Base-by-base conservation (phyloP, 2,888 invertebrate species). In the Steromphala cineraria region DNA sequence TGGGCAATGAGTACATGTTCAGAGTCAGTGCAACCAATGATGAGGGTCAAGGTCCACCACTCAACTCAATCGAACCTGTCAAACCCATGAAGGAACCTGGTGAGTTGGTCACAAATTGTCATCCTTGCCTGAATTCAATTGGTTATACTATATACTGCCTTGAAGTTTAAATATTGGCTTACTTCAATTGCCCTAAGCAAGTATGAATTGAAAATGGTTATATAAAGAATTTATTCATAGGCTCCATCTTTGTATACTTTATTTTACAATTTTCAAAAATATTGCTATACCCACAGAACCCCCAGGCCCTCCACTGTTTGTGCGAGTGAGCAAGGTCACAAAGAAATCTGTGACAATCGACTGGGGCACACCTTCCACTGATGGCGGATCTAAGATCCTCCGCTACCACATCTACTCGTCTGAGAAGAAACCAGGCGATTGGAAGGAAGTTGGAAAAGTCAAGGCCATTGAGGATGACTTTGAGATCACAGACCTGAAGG, bases 21-120 rank as follows among this genome's bases (percentile, higher is more conserved):
- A 95, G 97, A 17, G 97, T 97, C 0, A 95, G 95, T 78, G 97
- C 97, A 13, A 95, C 97, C 19, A 97, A 97, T 94, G 96, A 96
- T 87, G 98, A 98, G 1, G 99, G 99, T 3, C 97, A 81, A 52
- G 78, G 83, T 36, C 80, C 81, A 28, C 75, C 78, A 52, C 75
- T 83, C 28, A 79, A 74, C 53, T 80, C 80, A 17, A 55, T 80
- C 46, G 83, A 81, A 52, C 36, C 80, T 74, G 83, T 78, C 31
- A 79, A 80, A 81, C 84, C 80, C 56, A 53, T 52, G 55, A 81
- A 79, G 71, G 80, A 80, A 77, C 75, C 67, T 52, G 62, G 82
- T 82, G 77, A 78, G 46, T 75, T 4, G 17, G 52, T 56, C 15
- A 28, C 2, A 8, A 1, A 67, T 46, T 5, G 8, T 36, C 8